Evolutionary conservation across 1,140 invertebrate genomes (phyloP), one percentile per base, ranked within the genome.

Genomic region (Leptinotarsa defecta): DNA sequence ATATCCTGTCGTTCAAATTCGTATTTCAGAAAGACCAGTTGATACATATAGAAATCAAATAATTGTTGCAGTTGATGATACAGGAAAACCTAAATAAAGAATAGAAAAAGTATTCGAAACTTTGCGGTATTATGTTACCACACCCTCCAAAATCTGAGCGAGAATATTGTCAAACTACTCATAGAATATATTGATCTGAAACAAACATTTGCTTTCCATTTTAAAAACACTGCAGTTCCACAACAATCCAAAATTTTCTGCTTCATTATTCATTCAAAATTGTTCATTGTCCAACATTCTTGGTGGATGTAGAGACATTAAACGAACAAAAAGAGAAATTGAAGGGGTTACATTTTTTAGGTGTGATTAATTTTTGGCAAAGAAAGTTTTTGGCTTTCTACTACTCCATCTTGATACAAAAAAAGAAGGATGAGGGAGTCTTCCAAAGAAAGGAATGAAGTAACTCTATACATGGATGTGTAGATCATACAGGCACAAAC

Each of bases 271-370:
- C 49, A n/a, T 17, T 52, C 8, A 77, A 79, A 75, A 65, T 79
- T 48, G 43, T 79, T 57, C 74, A 76, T 65, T 63, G 49, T 52
- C 34, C n/a, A 74, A 62, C 17, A 13, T 43, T 78, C 20, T 57
- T 80, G 27, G 57, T 52, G 61, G 77, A 79, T 49, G 63, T 78
- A 43, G 22, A 68, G 71, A 71, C 73, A 15, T 8, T 17, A 0
- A 74, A 77, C 8, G 75, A 79, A 72, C 77, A 80, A 76, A 63
- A 72, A 69, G 67, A 74, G 75, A 79, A 77, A 68, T 65, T n/a
- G n/a, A n/a, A n/a, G n/a, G n/a, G n/a, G n/a, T n/a, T n/a, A n/a
- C n/a, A n/a, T n/a, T n/a, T n/a, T n/a, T n/a, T n/a, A n/a, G n/a
- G n/a, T n/a, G n/a, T n/a, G n/a, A n/a, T n/a, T n/a, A n/a, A n/a